Conservation (phyloP, 2,113 vertebrate species). For the Eidolon helvum region DNA sequence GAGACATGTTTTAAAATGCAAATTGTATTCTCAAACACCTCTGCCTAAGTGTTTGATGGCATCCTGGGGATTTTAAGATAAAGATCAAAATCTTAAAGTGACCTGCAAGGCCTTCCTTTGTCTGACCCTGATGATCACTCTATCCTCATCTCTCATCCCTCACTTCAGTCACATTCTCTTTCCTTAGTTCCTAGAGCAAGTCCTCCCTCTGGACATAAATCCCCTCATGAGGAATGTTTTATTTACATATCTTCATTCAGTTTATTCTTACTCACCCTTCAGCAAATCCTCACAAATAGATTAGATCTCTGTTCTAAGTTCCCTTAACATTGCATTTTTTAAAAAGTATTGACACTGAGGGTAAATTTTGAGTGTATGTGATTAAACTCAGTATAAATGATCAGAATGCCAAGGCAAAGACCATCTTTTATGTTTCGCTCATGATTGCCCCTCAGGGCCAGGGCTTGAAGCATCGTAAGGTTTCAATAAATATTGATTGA, state of each 20-base stretch:
- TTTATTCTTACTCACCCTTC: neutral
- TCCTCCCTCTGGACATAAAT: neutral
- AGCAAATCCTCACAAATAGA: neutral
- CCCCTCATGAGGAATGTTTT: rapidly evolving
- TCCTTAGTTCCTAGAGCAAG: neutral
- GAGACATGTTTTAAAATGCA: neutral
- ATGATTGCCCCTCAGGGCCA: neutral
- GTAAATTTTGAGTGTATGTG: neutral
- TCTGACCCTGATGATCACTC: neutral
- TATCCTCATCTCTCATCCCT: rapidly evolving
- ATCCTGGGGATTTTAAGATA: neutral
- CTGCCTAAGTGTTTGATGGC: neutral
- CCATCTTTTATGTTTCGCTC: neutral
- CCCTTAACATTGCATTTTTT: neutral
- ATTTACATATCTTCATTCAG: neutral
- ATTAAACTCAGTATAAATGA: neutral
- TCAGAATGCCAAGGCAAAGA: rapidly evolving
- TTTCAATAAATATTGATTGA: neutral
- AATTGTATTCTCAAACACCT: neutral
- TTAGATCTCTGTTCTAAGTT: neutral
- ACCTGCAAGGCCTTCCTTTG: neutral
- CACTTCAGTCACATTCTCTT: neutral
- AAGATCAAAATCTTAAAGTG: neutral
- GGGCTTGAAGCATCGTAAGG: neutral
- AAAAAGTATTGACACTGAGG: neutral